phyloP scores from a whole-genome alignment of 2,888 invertebrate genomes.

The Platynereis dumerilii region DNA sequence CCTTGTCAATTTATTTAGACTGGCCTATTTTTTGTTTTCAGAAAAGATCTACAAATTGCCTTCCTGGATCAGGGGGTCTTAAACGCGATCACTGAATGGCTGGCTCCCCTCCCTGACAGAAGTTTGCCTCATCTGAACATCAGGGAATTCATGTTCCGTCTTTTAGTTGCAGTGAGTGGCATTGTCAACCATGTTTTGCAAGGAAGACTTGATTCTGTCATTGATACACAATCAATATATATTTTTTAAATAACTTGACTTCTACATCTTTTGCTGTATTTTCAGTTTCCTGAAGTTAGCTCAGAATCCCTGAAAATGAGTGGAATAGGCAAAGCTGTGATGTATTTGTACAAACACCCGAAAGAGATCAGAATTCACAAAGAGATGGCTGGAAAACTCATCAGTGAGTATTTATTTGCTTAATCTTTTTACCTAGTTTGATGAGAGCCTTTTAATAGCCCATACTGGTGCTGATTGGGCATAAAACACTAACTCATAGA shows the following conservation, averaged over 20 bases:
- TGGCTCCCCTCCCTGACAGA: conserved; percentile 96
- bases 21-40: conserved; percentile 43
- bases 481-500: too few relatives aligned
- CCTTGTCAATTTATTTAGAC: too few relatives aligned
- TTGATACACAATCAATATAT: too few relatives aligned
- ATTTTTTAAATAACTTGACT: too few relatives aligned
- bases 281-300: conserved; percentile 86
- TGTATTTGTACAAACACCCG: conserved; percentile 99
- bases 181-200: too few relatives aligned
- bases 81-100: conserved; percentile 79
- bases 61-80: conserved; percentile 90
- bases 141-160: conserved; percentile 79
- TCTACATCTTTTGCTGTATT: too few relatives aligned
- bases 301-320: conserved; percentile 91
- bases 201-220: too few relatives aligned
- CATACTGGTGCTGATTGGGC: too few relatives aligned
- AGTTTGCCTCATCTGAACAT: conserved; percentile 94
- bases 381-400: conserved; percentile 87
- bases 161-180: conserved; percentile 62
- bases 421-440: background rate
- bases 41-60: conserved; percentile 85
- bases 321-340: conserved; percentile 97
- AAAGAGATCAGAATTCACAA: conserved; percentile 93
- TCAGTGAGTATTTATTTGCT: conserved; percentile 75
- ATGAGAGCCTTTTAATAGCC: too few relatives aligned